A percentile compares a stretch with the other conserved stretches of the same genome.
Conservation (phyloP, 2,113 vertebrate species). For the Forbesichthys agassizii region DNA sequence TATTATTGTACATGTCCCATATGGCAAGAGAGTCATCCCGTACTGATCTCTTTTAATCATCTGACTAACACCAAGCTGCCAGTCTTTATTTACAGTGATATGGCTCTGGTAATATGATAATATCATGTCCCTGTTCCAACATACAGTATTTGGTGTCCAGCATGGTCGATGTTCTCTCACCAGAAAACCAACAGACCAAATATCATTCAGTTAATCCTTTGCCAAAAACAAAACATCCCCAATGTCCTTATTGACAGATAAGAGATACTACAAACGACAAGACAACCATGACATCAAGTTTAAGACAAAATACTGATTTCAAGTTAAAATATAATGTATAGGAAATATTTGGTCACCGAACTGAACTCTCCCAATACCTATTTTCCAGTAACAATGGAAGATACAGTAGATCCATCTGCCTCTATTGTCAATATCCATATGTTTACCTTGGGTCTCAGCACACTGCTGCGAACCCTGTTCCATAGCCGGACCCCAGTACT, state of each 20-base stretch:
- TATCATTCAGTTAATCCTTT: slow-evolving; percentile 53
- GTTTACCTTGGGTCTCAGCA: slow-evolving; percentile 73
- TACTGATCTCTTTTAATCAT: slow-evolving; percentile 37
- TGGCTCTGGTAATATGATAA: slow-evolving; percentile 36
- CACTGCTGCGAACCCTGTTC: slow-evolving; percentile 66
- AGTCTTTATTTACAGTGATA: slow-evolving; percentile 32
- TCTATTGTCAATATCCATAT: neutral
- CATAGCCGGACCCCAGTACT: slow-evolving; percentile 65
- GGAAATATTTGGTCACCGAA: neutral
- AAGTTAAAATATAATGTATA: neutral
- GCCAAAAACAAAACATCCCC: slow-evolving; percentile 20
- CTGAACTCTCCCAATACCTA: neutral
- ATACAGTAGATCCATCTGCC: neutral
- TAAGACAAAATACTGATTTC: neutral
- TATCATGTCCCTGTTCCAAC: slow-evolving; percentile 21
- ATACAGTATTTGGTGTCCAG: neutral
- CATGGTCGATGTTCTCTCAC: slow-evolving; percentile 39
- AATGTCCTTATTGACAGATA: neutral
- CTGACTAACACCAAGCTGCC: slow-evolving; percentile 40
- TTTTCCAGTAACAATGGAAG: neutral
- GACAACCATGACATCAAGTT: neutral
- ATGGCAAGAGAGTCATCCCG: slow-evolving; percentile 19
- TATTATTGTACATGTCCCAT: slow-evolving; percentile 1
- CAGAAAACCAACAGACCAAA: slow-evolving; percentile 29
- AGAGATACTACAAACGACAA: neutral